Base-by-base conservation (phyloP, 2,113 vertebrate species). In the Lutjanus erythropterus region DNA sequence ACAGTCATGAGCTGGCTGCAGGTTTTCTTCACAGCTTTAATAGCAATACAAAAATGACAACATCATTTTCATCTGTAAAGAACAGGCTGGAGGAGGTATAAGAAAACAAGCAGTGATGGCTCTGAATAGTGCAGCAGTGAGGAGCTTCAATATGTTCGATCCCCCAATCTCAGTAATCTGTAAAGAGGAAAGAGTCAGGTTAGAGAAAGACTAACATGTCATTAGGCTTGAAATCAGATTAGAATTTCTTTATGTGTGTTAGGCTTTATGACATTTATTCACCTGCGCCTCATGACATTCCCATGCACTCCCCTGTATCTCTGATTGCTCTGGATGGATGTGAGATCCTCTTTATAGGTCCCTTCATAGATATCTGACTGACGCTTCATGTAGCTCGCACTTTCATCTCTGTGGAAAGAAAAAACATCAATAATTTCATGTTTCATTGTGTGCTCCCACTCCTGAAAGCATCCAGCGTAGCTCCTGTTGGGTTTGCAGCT, bases 291-390 rank as follows among this genome's bases (percentile, higher is more conserved):
- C 65, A 65, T 52, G 56, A 82, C 41, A 1, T 79, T 60, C 49
- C 81, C 74, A 0, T 80, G 91, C 44, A 76, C 70, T 42, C 86
- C 67, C 64, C 84, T 90, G 84, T 90, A 93, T 49, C 86, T 91
- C 61, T 87, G 91, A 44, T 94, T 75, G 16, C 92, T 93, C 73
- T 84, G 90, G 37, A 94, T 92, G 60, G 94, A 86, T 11, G 92
- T 93, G 0, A 95, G 90, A 61, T 93, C 91, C 71, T 95, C 92
- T 76, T 94, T 94, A 53, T 86, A 94, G 9, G 75, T 94, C n/a
- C 94, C 90, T 52, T 94, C 87, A 12, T 91, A 95, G 64, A 94
- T 78, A 61, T 90, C 90, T 3, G 93, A 90, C 69, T 90, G 92
- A 5, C 94, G 93, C 62, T 95, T 95, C 72, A 90, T 39, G 52